phyloP scores from a whole-genome alignment of 2,113 vertebrate genomes.

The Dicerorhinus sumatrensis region DNA sequence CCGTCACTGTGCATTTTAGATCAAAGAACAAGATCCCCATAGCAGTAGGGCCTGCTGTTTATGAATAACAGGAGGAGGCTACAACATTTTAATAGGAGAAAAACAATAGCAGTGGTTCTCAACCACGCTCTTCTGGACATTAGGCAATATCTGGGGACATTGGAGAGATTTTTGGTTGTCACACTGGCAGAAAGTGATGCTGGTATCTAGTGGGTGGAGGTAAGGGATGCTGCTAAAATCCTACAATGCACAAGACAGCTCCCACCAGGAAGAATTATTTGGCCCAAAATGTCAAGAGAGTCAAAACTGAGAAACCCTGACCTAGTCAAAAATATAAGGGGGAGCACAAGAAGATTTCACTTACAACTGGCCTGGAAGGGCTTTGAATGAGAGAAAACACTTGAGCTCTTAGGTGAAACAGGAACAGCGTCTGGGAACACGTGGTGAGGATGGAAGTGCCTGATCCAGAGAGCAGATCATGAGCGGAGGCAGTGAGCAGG shows the following conservation, averaged over 20 bases:
- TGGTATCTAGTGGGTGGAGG: no score
- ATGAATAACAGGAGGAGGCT: no score
- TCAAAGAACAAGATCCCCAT: accelerated
- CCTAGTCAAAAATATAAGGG: background rate
- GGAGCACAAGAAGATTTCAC: background rate
- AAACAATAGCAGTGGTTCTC: accelerated
- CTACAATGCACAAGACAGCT: accelerated
- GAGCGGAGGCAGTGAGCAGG: accelerated
- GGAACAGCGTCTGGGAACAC: accelerated
- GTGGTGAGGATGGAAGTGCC: accelerated
- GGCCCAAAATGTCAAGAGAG: background rate
- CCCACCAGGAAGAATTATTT: background rate
- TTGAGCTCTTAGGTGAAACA: background rate
- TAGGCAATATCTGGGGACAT: background rate
- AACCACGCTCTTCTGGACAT: no score
- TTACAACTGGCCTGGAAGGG: background rate
- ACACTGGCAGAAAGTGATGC: background rate
- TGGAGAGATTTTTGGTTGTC: no score
- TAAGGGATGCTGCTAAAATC: background rate
- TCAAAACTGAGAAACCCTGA: background rate
- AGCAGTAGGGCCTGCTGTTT: background rate
- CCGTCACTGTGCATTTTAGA: accelerated
- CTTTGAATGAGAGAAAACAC: background rate
- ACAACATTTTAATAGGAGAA: accelerated
- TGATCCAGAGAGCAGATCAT: no score